Evolutionary conservation across 2,888 invertebrate species (phyloP), one percentile per base, ranked within the genome.

Genomic region (Ceramica pisi): DNA sequence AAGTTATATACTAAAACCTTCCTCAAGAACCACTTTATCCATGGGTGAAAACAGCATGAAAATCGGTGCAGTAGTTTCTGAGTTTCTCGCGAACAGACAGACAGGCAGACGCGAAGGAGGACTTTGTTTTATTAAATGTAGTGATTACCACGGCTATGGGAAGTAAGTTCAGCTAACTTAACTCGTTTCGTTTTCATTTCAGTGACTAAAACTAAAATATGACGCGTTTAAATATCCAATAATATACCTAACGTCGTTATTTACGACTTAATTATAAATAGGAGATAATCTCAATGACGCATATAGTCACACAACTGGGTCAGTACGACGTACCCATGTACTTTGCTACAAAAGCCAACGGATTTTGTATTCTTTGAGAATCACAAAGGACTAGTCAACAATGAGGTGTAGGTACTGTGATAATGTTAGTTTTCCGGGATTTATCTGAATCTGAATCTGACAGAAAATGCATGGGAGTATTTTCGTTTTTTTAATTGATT

Each of bases 261-360:
- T 57, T 62, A 2, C 48, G 23, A 41, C 16, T 7, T 41, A 53
- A 23, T 19, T 16, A 50, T 14, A 41, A 70, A 63, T 71, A 19
- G 12, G 1, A 60, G 71, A 71, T 75, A 63, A 71, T 75, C 71
- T 71, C 35, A 60, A 76, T 77, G 77, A 75, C 75, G 71, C 63
- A 71, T 59, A 23, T 1, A 63, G 48, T 26, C 62, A 44, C 38
- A 68, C 16, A 64, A 70, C 16, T 71, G 48, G 77, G 59, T 77
- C 71, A 63, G 35, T 44, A 44, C 63, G 38, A 62, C 53, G 48
- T 59, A 31, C 50, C 59, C 16, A 46, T 26, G 12, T 50, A 16
- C 9, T 41, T 50, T 38, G 26, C n/a, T 12, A 74, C 21, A 50
- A 38, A 60, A 35, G 26, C 8, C 12, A 56, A 35, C 26, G 38